A percentile compares a stretch with the other conserved stretches of the same genome.
phyloP scores from a whole-genome alignment of 1,140 invertebrate species.

The Teleogryllus occipitalis region DNA sequence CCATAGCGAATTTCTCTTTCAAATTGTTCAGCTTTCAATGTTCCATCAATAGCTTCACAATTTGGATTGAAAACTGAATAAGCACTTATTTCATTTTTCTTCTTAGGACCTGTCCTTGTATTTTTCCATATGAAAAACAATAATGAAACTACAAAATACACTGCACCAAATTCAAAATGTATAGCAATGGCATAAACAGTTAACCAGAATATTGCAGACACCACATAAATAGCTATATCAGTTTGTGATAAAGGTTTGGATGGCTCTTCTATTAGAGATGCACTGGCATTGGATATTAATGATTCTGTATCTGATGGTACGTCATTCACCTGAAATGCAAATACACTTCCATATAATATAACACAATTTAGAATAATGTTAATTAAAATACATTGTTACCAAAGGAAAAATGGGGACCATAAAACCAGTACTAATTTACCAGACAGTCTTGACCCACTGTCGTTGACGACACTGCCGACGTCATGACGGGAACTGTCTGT shows the following conservation, averaged over 20 bases:
- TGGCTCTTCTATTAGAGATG: background rate
- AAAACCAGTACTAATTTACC: too few relatives aligned
- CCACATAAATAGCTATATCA: background rate
- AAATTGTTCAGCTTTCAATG: conserved; percentile 90
- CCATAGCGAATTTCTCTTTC: conserved; percentile 75
- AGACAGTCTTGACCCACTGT: too few relatives aligned
- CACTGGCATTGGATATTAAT: background rate
- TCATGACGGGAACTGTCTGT: too few relatives aligned
- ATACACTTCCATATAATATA: too few relatives aligned
- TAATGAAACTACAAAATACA: conserved; percentile 74
- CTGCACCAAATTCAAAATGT: conserved; percentile 78
- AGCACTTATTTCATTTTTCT: conserved; percentile 73
- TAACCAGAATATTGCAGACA: conserved; percentile 46
- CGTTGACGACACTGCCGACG: too few relatives aligned
- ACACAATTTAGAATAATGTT: too few relatives aligned
- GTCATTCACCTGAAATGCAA: background rate
- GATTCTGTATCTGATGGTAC: background rate
- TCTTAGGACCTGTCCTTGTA: conserved; percentile 63
- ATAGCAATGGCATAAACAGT: conserved; percentile 59
- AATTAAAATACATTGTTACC: too few relatives aligned
- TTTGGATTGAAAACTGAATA: conserved; percentile 97
- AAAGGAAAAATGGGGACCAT: too few relatives aligned
- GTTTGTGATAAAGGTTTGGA: background rate
- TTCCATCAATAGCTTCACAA: conserved; percentile 86
- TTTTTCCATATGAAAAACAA: conserved; percentile 78